Evolutionary conservation across 2,888 invertebrate genomes (phyloP).

Genomic region (Athalia circularis): DNA sequence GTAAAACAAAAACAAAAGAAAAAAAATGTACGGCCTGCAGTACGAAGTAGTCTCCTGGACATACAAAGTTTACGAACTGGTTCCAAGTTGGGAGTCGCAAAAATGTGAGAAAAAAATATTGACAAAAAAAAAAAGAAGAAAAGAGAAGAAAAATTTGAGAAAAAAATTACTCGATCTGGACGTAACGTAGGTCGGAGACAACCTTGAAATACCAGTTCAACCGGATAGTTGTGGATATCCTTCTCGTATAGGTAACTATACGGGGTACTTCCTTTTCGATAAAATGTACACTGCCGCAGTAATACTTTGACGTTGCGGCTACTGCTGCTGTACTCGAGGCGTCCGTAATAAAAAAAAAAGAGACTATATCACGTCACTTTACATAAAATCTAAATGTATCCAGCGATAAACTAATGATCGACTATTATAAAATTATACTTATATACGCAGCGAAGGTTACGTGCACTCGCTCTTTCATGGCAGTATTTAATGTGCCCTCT

Average conservation of each 20-base stretch:
- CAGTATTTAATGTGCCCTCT: no score
- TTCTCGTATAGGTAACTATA: constrained; percentile 3
- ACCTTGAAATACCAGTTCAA: constrained; percentile 44
- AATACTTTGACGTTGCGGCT: neutral
- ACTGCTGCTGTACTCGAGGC: no score
- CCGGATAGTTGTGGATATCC: constrained; percentile 13
- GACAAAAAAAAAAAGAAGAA: neutral
- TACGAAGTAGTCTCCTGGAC: neutral
- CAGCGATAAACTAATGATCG: neutral
- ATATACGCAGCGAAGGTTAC: neutral
- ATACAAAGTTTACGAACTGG: constrained; percentile 22
- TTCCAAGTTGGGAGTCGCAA: neutral
- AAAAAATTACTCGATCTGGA: constrained; percentile 14
- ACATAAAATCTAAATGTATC: neutral
- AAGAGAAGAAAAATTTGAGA: neutral
- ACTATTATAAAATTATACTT: constrained; percentile 5
- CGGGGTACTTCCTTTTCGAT: constrained; percentile 21
- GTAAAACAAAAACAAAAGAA: neutral
- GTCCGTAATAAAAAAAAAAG: neutral
- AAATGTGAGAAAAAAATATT: neutral
- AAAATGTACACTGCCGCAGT: neutral
- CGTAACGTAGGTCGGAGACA: constrained; percentile 36
- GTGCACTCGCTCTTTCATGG: no score
- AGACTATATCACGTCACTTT: neutral
- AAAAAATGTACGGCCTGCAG: constrained; percentile 4